Evolutionary conservation across 2,888 invertebrate genomes (phyloP), one percentile per base, ranked within the genome.

Genomic region (Lymantria dispar): DNA sequence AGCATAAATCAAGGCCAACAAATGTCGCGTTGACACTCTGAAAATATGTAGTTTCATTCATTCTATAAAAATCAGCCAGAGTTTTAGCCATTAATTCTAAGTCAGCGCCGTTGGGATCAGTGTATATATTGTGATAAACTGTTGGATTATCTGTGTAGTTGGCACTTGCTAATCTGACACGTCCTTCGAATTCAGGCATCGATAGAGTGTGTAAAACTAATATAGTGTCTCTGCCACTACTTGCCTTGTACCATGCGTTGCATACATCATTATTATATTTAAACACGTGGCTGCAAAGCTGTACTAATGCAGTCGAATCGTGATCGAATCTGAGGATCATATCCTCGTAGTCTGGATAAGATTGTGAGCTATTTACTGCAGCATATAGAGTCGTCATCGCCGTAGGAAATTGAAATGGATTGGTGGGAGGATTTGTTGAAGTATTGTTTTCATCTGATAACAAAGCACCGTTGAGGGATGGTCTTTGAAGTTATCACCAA

Each of bases 261-360:
- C 74, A 73, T 3, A 78, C 31, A 3, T 61, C 53, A 0, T 68
- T 43, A 0, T 66, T 92, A 91, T 56, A 93, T 83, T 15, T 89
- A 79, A 68, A 80, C 85, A 73, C 93, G 92, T 40, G 93, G 84
- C 50, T 13, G 12, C 68, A 70, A 1, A 69, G 8, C 1, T 51
- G 37, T 7, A 55, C 8, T 0, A 58, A 29, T 10, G 50, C 62
- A 0, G 50, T 11, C 7, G 48, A 52, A 1, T 58, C 54, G 0
- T 54, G 49, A 0, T 41, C 33, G 15, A 66, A 54, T 0, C 54
- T 0, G 9, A 64, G 54, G 33, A 55, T 74, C n/a, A 68, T 57
- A 7, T 43, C 43, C 40, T 69, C 70, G 45, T 70, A 71, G n/a
- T 70, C 63, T 9, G 74, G 55, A 11, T 52, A 44, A 0, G 49